These are phyloP conservation scores for Erpornis zantholeuca DNA, from an alignment of 2,113 vertebrate genomes.

Conservation along the genomic window DNA sequence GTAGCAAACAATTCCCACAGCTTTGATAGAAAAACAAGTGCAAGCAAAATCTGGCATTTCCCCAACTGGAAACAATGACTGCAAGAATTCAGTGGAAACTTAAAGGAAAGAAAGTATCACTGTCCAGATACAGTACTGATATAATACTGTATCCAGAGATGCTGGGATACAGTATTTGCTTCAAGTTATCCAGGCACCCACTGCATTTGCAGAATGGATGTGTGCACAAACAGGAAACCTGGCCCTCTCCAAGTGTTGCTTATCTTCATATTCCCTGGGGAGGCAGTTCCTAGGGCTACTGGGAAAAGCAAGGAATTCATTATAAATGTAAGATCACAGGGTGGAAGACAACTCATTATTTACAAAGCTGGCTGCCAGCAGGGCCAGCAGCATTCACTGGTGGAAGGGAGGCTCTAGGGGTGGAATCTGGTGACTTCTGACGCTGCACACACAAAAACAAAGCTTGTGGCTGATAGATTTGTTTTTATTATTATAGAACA, in stretches of 20 bases:
- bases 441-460: constrained; percentile 16
- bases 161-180: background rate
- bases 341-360: background rate
- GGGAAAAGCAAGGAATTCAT: background rate
- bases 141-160: background rate
- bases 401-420: background rate
- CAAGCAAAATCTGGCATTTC: background rate
- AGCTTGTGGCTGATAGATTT: constrained; percentile 72
- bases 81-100: background rate
- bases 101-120: background rate
- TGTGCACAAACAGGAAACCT: background rate
- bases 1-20: background rate
- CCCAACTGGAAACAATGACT: background rate
- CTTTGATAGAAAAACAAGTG: background rate
- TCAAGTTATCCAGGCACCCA: background rate
- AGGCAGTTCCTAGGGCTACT: background rate
- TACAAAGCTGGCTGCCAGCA: background rate
- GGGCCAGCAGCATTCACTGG: background rate
- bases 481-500: constrained; percentile 79
- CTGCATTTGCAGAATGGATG: background rate
- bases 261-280: background rate
- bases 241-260: background rate
- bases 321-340: background rate
- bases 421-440: background rate
- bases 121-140: background rate